These are phyloP conservation scores for Bombyx huttoni DNA, from an alignment of 2,888 invertebrate genomes.

Conservation along the genomic window DNA sequence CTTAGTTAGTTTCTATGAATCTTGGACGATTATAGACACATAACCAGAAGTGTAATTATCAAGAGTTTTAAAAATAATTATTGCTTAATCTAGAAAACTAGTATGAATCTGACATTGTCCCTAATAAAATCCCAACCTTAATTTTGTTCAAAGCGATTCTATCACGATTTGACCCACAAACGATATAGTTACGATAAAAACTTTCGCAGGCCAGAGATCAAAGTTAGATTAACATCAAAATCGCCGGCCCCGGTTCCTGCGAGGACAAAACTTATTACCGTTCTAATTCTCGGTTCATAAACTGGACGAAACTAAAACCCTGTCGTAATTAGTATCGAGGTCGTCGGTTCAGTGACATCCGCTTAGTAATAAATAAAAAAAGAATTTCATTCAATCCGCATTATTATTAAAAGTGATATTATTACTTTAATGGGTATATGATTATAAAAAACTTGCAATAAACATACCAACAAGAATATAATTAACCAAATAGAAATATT, in stretches of 20 bases:
- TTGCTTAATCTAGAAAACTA: too few species aligned
- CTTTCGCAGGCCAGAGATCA: slow-evolving; percentile 22
- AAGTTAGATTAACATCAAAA: slow-evolving; percentile 36
- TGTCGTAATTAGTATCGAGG: slow-evolving; percentile 36
- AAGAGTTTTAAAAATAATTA: too few species aligned
- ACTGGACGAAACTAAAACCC: slow-evolving; percentile 23
- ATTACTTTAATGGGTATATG: too few species aligned
- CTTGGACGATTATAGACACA: too few species aligned
- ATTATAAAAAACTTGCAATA: too few species aligned
- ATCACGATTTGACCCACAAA: not conserved
- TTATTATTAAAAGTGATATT: too few species aligned
- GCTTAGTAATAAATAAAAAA: too few species aligned
- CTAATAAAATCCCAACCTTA: not conserved
- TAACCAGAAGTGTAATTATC: too few species aligned
- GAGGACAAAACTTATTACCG: slow-evolving; percentile 26
- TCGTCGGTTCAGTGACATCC: slow-evolving; percentile 10
- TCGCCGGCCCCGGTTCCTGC: slow-evolving; percentile 22
- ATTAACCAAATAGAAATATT: too few species aligned
- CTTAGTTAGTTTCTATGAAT: too few species aligned
- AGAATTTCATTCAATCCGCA: too few species aligned
- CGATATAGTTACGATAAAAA: slow-evolving; percentile 18
- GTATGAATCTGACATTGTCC: not conserved
- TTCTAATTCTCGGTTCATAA: slow-evolving; percentile 30
- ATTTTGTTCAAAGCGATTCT: not conserved
- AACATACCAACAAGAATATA: too few species aligned